phyloP scores from a whole-genome alignment of 2,113 vertebrate genomes.

The Bubo scandiacus region DNA sequence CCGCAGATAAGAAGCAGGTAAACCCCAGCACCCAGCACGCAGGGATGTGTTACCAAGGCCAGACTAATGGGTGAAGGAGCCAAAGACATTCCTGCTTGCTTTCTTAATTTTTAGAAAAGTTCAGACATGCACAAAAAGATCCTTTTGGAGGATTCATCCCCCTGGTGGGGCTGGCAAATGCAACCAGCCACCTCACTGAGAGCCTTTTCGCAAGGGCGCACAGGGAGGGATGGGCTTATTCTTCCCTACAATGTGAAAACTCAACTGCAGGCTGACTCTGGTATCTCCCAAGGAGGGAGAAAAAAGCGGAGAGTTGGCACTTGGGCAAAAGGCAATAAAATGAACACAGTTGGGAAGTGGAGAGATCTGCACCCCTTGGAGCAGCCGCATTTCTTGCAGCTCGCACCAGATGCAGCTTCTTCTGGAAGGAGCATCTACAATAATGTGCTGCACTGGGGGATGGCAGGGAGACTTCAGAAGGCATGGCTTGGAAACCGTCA shows the following conservation, averaged over 20 bases:
- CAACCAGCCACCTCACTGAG: not conserved
- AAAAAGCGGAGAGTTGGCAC: not conserved
- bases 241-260: not conserved
- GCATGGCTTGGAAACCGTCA: not conserved
- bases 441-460: fast-evolving
- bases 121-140: not conserved
- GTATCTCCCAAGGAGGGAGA: not conserved
- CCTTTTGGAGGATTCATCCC: not conserved
- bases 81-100: not conserved
- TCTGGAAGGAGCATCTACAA: not conserved
- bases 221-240: not conserved
- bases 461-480: not conserved
- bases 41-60: not conserved
- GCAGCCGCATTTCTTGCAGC: not conserved
- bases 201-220: not conserved
- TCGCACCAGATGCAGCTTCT: fast-evolving
- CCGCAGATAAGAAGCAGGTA: not conserved
- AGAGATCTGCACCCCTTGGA: not conserved
- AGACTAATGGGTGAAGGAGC: not conserved
- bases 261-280: not conserved
- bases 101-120: not conserved
- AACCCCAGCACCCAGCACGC: not conserved
- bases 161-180: not conserved
- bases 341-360: fast-evolving
- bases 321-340: not conserved